Evolutionary conservation across 2,797 vertebrate species (phyloP).

Genomic region (Telmatherina bonti): DNA sequence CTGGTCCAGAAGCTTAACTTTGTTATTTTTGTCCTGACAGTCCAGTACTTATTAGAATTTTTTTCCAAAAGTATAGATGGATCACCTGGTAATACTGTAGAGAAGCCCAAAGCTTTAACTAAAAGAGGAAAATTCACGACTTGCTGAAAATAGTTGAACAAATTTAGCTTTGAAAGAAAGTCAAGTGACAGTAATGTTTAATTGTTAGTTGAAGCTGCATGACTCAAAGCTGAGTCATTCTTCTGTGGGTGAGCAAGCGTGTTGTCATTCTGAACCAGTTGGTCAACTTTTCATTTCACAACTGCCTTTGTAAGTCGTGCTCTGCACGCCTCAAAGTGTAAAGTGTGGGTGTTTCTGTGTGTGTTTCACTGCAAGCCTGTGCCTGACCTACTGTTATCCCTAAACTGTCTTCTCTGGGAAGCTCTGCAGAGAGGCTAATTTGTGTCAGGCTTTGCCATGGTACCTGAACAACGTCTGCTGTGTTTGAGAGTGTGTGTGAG

Average conservation of each 20-base stretch:
- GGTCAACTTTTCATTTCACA: not conserved
- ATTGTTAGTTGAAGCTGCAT: not conserved
- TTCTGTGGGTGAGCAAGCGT: not conserved
- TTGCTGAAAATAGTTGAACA: not conserved
- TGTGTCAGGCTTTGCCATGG: not conserved
- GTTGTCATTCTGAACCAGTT: not conserved
- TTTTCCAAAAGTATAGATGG: not conserved
- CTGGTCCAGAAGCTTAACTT: conserved; percentile 18
- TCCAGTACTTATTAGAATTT: not conserved
- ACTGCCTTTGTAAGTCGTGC: not conserved
- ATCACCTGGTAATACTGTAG: not conserved
- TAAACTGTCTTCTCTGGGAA: not conserved
- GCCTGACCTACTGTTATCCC: not conserved
- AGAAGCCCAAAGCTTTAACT: not conserved
- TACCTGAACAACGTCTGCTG: conserved; percentile 7
- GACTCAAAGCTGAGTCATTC: not conserved
- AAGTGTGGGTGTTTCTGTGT: conserved; percentile 9
- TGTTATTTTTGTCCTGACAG: not conserved
- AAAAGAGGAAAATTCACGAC: not conserved
- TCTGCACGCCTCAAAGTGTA: not conserved
- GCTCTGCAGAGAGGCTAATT: conserved; percentile 1
- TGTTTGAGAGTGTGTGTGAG: conserved; percentile 1
- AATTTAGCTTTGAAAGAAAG: not conserved
- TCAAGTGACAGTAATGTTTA: not conserved
- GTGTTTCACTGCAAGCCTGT: not conserved